A percentile compares a stretch with the other conserved stretches of the same genome.
Conservation (phyloP, 23 tunicate genomes). For the Ciona savignyi region DNA sequence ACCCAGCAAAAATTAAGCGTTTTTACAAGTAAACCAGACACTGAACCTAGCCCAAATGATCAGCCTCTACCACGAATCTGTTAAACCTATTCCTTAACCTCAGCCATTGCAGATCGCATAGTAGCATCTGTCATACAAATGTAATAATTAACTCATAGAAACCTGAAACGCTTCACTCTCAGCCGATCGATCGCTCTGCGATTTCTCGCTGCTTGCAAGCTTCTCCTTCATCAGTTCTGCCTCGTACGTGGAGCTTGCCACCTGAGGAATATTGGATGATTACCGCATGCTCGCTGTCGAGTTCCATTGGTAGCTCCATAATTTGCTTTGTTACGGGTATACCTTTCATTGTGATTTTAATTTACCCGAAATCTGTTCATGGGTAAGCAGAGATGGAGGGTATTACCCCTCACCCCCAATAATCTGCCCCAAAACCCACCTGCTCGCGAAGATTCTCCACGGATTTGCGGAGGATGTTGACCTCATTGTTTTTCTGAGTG, state of each 20-base stretch:
- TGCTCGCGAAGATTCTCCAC: constrained; percentile 80
- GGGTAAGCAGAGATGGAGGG: not conserved
- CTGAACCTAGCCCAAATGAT: too few relatives aligned
- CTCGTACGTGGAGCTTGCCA: constrained; percentile 12
- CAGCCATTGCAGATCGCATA: too few relatives aligned
- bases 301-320: too few relatives aligned
- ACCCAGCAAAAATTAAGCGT: too few relatives aligned
- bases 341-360: too few relatives aligned
- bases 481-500: constrained; percentile 46
- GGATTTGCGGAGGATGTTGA: constrained; percentile 54
- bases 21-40: too few relatives aligned
- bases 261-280: too few relatives aligned
- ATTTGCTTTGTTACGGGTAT: too few relatives aligned
- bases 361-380: not conserved
- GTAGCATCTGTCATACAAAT: too few relatives aligned
- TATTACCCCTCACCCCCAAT: not conserved
- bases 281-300: too few relatives aligned
- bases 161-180: constrained; percentile 41
- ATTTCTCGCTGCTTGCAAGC: not conserved
- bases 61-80: too few relatives aligned
- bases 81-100: too few relatives aligned
- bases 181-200: constrained; percentile 11
- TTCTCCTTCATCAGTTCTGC: constrained; percentile 10
- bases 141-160: not conserved
- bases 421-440: constrained; percentile 23